These are phyloP conservation scores for Xestia rhomboidea DNA, from an alignment of 2,888 invertebrate genomes.

Conservation along the genomic window DNA sequence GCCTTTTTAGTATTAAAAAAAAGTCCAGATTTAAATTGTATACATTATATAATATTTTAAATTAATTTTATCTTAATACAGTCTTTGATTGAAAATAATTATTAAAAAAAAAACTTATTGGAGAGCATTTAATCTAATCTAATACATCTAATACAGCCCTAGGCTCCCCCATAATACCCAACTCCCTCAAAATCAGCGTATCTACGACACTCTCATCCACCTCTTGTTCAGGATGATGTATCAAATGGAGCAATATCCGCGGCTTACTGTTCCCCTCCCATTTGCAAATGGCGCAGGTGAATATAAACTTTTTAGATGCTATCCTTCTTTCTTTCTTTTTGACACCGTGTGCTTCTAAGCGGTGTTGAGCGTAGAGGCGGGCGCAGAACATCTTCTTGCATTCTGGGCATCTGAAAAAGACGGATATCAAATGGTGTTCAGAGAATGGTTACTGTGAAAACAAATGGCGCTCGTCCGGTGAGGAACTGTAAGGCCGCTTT, in stretches of 20 bases:
- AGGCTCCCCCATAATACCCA: constrained; percentile 61
- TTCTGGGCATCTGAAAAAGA: constrained; percentile 44
- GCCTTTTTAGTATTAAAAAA: too few species aligned
- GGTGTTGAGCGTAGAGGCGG: constrained; percentile 28
- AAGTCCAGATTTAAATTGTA: not conserved
- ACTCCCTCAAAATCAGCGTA: constrained; percentile 67
- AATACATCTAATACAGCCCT: not conserved
- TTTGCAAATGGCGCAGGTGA: constrained; percentile 74
- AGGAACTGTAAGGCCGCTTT: not conserved
- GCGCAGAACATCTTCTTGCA: constrained; percentile 56
- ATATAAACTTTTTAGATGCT: constrained; percentile 55
- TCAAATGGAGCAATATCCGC: constrained; percentile 80
- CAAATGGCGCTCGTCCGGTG: not conserved
- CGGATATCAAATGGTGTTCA: not conserved
- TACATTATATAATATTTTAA: not conserved
- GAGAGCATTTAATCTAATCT: not conserved
- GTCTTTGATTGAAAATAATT: not conserved
- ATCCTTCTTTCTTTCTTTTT: constrained; percentile 25
- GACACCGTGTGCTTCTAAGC: constrained; percentile 24
- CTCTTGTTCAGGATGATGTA: constrained; percentile 82
- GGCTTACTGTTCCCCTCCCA: constrained; percentile 75
- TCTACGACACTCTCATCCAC: constrained; percentile 75
- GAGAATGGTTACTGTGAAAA: not conserved
- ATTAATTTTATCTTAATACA: not conserved
- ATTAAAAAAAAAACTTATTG: too few species aligned